These are phyloP conservation scores for Heliconius nattereri DNA, from an alignment of 1,140 invertebrate genomes.

Conservation along the genomic window DNA sequence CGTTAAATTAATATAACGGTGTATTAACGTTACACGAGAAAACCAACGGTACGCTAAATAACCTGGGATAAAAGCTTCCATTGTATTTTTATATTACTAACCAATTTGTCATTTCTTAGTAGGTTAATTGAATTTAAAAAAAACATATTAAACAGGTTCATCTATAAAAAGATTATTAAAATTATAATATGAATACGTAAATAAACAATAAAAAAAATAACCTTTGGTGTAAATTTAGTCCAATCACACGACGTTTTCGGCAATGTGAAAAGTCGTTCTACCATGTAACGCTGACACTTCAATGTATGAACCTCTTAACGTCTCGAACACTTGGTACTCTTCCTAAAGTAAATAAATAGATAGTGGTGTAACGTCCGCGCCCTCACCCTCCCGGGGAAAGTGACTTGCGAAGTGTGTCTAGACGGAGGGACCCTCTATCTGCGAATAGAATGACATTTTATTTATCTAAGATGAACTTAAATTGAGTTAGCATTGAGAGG, in stretches of 20 bases:
- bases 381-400: constrained; percentile 68
- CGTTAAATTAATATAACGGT: constrained; percentile 37
- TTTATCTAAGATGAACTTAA: constrained; percentile 55
- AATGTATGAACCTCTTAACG: constrained; percentile 51
- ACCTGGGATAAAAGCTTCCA: constrained; percentile 72
- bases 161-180: neutral
- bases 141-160: neutral
- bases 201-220: too few relatives aligned
- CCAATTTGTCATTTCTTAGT: neutral
- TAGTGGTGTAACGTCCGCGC: constrained; percentile 65
- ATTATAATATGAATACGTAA: neutral
- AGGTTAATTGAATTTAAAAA: neutral
- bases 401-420: constrained; percentile 77
- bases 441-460: constrained; percentile 54
- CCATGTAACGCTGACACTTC: constrained; percentile 20
- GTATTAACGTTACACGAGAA: constrained; percentile 1
- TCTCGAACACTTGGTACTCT: constrained; percentile 63
- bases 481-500: constrained; percentile 44
- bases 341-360: constrained; percentile 74
- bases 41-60: constrained; percentile 74
- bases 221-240: neutral
- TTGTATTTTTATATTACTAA: constrained; percentile 49
- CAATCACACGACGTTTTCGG: neutral
- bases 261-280: neutral
- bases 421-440: constrained; percentile 71